Conservation (phyloP, 1,140 invertebrate genomes). For the Zaprionus tsacasi region DNA sequence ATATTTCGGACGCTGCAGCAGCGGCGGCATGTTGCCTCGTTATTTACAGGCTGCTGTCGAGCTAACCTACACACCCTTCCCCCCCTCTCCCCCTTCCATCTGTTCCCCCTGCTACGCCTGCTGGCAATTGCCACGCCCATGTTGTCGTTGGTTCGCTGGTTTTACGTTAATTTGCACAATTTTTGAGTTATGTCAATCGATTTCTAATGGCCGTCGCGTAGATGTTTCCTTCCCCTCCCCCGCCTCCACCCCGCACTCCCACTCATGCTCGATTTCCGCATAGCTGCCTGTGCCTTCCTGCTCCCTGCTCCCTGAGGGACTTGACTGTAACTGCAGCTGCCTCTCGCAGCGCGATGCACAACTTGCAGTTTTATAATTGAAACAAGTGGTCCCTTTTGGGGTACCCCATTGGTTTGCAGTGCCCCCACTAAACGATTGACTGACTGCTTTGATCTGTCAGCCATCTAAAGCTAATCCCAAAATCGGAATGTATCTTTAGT, state of each 20-base stretch:
- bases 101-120: not conserved
- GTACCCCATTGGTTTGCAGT: constrained; percentile 12
- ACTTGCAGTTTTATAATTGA: constrained; percentile 71
- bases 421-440: not conserved
- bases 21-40: constrained; percentile 35
- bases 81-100: too few relatives aligned
- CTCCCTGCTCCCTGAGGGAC: not conserved
- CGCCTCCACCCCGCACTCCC: too few relatives aligned
- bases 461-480: not conserved
- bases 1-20: constrained; percentile 53
- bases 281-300: not conserved
- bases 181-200: constrained; percentile 74
- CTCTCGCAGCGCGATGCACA: constrained; percentile 37
- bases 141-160: constrained; percentile 60
- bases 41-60: constrained; percentile 45
- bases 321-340: not conserved
- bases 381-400: constrained; percentile 48
- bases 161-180: constrained; percentile 73
- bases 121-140: constrained; percentile 27
- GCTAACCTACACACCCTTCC: not conserved
- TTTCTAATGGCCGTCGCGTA: constrained; percentile 64
- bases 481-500: not conserved
- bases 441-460: constrained; percentile 3
- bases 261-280: not conserved
- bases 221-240: not conserved